Percentiles rank a stretch among this genome's conserved stretches.
Evolutionary conservation across 2,888 invertebrate species (phyloP).

Genomic region (Yponomeuta evonymella): DNA sequence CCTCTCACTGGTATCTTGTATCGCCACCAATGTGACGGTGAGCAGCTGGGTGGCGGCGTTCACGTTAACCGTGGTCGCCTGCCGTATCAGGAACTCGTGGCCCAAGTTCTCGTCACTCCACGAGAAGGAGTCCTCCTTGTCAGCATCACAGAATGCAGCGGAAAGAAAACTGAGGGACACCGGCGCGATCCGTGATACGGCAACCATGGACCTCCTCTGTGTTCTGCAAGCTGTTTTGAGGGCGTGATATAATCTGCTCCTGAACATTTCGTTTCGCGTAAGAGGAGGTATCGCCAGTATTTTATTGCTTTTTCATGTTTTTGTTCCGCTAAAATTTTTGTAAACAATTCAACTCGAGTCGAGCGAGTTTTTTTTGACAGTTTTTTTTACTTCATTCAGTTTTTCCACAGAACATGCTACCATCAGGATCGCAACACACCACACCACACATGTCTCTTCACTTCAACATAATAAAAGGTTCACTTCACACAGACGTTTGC

Average conservation of each 20-base stretch:
- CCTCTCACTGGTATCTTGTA: conserved; percentile 72
- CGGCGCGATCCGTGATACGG: conserved; percentile 42
- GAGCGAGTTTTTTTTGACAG: too few species aligned
- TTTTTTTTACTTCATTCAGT: too few species aligned
- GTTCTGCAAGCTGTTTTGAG: conserved; percentile 35
- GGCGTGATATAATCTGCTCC: conserved; percentile 40
- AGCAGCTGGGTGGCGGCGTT: conserved; percentile 74
- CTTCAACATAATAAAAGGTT: too few species aligned
- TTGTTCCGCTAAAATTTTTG: too few species aligned
- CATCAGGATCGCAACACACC: too few species aligned
- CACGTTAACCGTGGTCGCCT: conserved; percentile 71
- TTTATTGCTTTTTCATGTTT: not conserved
- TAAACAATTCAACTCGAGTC: too few species aligned
- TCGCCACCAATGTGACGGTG: conserved; percentile 71
- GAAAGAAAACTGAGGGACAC: conserved; percentile 46
- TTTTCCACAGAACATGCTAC: too few species aligned
- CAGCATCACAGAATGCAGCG: conserved; percentile 44
- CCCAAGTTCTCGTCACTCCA: conserved; percentile 52
- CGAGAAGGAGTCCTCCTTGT: conserved; percentile 32
- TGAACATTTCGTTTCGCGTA: conserved; percentile 40
- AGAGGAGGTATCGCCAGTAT: not conserved
- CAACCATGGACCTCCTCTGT: conserved; percentile 31
- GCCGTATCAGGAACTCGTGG: conserved; percentile 71
- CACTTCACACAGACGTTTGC: too few species aligned
- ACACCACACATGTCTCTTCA: too few species aligned